These are phyloP conservation scores for Himantopus leucocephalus DNA, from an alignment of 2,113 vertebrate genomes.

Conservation along the genomic window DNA sequence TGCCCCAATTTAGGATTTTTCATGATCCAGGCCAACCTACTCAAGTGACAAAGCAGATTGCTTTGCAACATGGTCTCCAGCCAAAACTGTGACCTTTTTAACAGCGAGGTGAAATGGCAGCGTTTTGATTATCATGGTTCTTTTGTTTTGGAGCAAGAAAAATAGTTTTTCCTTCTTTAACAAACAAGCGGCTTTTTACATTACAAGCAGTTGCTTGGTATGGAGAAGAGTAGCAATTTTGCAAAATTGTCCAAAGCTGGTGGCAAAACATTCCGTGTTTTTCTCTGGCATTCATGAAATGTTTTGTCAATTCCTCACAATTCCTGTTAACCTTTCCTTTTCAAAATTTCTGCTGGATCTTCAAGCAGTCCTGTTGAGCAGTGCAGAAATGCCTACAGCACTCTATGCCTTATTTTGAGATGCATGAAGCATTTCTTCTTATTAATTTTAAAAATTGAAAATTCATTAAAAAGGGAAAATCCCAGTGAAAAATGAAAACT, in stretches of 20 bases:
- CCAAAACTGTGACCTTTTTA: conserved; percentile 30
- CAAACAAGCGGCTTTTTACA: neutral
- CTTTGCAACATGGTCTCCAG: neutral
- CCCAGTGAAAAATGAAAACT: neutral
- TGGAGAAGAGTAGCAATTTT: neutral
- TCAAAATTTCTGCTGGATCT: neutral
- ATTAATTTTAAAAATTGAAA: neutral
- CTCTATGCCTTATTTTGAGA: neutral
- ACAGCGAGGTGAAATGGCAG: neutral
- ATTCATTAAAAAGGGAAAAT: neutral
- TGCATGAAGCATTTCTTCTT: neutral
- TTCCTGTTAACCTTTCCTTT: neutral
- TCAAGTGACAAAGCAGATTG: conserved; percentile 40
- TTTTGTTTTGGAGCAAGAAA: conserved; percentile 9
- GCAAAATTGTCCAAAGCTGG: neutral
- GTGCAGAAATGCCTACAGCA: neutral
- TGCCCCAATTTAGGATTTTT: neutral
- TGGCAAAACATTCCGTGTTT: neutral
- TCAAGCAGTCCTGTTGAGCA: neutral
- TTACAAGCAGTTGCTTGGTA: neutral
- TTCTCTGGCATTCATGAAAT: neutral
- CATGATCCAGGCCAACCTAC: neutral
- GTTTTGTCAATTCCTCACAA: neutral
- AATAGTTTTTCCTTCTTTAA: neutral
- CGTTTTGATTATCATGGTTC: neutral